These are phyloP conservation scores for Piaya cayana DNA, from an alignment of 2,113 vertebrate genomes.

Conservation along the genomic window DNA sequence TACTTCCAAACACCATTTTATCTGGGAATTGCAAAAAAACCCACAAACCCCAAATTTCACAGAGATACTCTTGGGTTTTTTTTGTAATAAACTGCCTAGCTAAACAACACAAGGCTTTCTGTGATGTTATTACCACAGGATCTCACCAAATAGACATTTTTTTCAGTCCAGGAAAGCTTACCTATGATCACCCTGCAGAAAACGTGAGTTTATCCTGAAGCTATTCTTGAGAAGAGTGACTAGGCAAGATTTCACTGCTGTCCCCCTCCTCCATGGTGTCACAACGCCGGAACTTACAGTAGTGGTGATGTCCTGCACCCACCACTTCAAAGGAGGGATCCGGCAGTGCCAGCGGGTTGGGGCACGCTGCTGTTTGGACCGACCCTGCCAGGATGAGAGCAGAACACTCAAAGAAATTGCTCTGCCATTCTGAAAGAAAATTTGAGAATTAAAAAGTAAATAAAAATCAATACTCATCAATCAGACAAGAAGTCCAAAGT, in stretches of 20 bases:
- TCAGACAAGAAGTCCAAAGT: neutral
- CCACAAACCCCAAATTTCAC: neutral
- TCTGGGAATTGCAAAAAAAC: neutral
- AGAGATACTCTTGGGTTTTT: rapidly evolving
- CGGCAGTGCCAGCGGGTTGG: neutral
- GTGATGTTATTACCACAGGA: neutral
- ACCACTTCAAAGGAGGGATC: too few species aligned
- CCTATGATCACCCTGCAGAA: too few species aligned
- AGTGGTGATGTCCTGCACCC: neutral
- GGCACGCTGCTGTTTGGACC: rapidly evolving
- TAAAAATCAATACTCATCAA: neutral
- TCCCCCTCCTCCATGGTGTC: neutral
- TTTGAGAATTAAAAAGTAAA: neutral
- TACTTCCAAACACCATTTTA: neutral
- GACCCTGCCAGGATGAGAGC: neutral
- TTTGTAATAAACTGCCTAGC: neutral
- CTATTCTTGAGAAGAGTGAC: neutral
- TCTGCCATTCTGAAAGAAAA: neutral
- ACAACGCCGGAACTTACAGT: neutral
- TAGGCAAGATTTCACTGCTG: neutral
- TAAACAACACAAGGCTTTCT: neutral
- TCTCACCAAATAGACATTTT: neutral
- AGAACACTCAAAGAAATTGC: neutral
- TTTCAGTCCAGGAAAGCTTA: neutral
- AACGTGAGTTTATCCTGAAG: neutral